Evolutionary conservation across 1,140 invertebrate species (phyloP), one percentile per base, ranked within the genome.

Genomic region (Rhopalosiphum padi): DNA sequence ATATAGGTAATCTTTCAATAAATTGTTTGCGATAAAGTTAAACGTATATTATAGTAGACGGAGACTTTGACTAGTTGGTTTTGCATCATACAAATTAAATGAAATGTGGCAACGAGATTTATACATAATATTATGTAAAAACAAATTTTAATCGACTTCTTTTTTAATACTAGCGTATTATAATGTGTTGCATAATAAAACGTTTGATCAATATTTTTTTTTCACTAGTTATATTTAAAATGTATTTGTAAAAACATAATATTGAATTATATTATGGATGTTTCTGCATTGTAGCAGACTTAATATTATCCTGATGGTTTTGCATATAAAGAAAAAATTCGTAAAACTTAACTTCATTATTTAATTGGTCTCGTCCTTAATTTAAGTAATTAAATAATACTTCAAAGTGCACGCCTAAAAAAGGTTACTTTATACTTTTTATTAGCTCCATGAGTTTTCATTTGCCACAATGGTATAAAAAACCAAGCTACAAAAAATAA

Each of bases 321-420:
- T 77, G 60, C 15, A n/a, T n/a, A n/a, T 77, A 77, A n/a, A n/a
- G 30, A 77, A 11, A 86, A 25, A 30, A 3, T 11, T 6, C 23
- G 11, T 77, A 77, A 0, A 46, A 8, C 11, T 46, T 25, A 46
- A 43, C 25, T 46, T 4, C 5, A 86, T 86, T 86, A 86, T 43
- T 86, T 86, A 18, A 86, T 86, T 86, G 41, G 41, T 86, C 4
- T 15, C 15, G 9, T 11, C 41, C 25, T 85, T 86, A 23, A 86
- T 86, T 86, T 30, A 46, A 86, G 85, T 86, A 86, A 86, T 86
- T 86, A 86, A 86, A 77, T 77, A 46, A n/a, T 86, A 30, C 43
- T 86, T 86, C 85, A 86, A 25, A 11, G 23, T 86, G 23, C n/a
- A 6, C 21, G 35, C 1, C 35, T 83, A 37, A 83, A 83, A 77